Conservation (phyloP, 2,113 vertebrate species). For the Trichechus manatus region DNA sequence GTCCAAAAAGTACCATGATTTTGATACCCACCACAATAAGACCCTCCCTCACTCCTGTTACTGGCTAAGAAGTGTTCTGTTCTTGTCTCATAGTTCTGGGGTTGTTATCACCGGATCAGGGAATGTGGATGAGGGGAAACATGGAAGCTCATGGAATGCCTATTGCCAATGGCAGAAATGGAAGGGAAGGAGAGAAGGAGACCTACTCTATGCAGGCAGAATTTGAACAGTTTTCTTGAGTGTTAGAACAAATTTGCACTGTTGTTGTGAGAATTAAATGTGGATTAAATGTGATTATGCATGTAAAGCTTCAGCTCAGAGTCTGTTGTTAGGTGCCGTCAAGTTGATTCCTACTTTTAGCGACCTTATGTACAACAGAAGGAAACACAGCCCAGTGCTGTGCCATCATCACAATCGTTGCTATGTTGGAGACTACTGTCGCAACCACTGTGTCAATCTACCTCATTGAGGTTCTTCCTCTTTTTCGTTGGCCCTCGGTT, state of each 20-base stretch:
- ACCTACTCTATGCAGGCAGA: rapidly evolving
- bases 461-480: too few relatives aligned
- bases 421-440: too few relatives aligned
- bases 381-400: too few relatives aligned
- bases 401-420: too few relatives aligned
- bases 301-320: neutral
- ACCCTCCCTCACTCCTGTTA: too few relatives aligned
- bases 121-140: neutral
- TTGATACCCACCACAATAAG: rapidly evolving
- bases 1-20: neutral
- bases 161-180: neutral
- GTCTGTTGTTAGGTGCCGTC: too few relatives aligned
- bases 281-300: neutral
- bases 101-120: neutral
- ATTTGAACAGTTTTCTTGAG: neutral
- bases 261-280: neutral
- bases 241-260: neutral
- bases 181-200: neutral
- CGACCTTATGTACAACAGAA: too few relatives aligned
- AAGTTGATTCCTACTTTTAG: too few relatives aligned
- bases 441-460: too few relatives aligned
- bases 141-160: neutral
- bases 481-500: too few relatives aligned
- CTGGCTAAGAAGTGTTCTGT: neutral
- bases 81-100: neutral